Evolutionary conservation across 2,113 vertebrate genomes (phyloP).

Genomic region (Felis chaus): DNA sequence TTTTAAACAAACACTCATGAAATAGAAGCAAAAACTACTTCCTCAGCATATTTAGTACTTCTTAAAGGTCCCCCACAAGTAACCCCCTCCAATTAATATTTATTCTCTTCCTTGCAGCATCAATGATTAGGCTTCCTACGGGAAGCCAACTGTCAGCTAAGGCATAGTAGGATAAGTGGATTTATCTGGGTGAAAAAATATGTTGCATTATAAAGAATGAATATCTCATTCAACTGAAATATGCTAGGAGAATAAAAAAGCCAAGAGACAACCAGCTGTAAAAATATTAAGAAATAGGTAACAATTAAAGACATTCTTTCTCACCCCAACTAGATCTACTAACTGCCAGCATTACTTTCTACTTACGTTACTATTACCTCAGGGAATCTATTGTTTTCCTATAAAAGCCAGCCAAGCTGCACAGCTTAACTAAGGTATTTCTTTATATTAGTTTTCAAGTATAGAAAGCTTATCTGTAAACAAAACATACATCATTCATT

Average conservation of each 20-base stretch:
- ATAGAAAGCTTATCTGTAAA: conserved; percentile 35
- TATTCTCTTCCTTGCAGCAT: conserved; percentile 67
- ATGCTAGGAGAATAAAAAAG: background rate
- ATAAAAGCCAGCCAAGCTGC: background rate
- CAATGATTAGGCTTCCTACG: conserved; percentile 50
- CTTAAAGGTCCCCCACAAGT: conserved; percentile 73
- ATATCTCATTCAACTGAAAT: conserved; percentile 25
- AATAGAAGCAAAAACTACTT: conserved; percentile 76
- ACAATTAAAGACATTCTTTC: conserved; percentile 32
- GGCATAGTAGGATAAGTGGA: background rate
- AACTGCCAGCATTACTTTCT: background rate
- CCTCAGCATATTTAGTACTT: conserved; percentile 55
- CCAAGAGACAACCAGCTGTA: background rate
- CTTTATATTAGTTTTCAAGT: background rate
- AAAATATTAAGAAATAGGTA: conserved; percentile 9
- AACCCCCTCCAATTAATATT: conserved; percentile 80
- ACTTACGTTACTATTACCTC: background rate
- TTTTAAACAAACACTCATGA: conserved; percentile 82
- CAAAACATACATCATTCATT: background rate
- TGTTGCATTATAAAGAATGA: background rate
- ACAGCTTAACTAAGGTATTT: conserved; percentile 3
- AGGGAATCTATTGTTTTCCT: background rate
- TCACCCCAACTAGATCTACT: background rate
- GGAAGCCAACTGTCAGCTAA: conserved; percentile 31
- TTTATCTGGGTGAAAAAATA: background rate